These are phyloP conservation scores for Dreissena polymorpha DNA, from an alignment of 1,140 invertebrate genomes.

Conservation along the genomic window DNA sequence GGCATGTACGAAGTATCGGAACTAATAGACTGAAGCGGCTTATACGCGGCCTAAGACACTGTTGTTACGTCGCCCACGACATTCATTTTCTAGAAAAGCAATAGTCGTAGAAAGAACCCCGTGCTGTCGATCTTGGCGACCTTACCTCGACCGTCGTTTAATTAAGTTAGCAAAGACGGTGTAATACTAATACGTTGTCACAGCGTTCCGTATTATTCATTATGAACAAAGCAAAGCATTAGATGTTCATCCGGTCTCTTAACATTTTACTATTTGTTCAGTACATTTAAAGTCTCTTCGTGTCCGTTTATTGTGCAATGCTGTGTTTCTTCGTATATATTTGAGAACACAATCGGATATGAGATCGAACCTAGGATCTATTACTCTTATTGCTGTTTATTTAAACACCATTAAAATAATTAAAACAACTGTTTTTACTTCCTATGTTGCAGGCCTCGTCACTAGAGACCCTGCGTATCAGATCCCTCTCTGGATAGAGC, in stretches of 20 bases:
- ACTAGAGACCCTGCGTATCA: constrained; percentile 10
- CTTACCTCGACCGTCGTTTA: neutral
- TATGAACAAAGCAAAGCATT: neutral
- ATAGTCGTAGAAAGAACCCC: too few relatives aligned
- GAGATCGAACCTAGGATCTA: neutral
- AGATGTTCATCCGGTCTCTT: neutral
- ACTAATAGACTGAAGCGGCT: neutral
- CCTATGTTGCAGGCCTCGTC: constrained; percentile 22
- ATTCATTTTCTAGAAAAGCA: too few relatives aligned
- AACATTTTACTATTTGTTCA: too few relatives aligned
- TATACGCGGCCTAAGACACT: neutral
- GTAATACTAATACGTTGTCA: neutral
- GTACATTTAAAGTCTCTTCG: too few relatives aligned
- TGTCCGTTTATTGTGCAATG: too few relatives aligned
- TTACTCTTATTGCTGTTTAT: neutral
- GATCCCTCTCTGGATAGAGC: constrained; percentile 12
- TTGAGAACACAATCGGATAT: neutral
- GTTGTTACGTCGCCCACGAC: too few relatives aligned
- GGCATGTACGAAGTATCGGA: neutral
- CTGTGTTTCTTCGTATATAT: neutral
- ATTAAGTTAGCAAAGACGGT: neutral
- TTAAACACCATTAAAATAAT: neutral
- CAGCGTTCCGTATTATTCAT: neutral
- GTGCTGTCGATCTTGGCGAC: too few relatives aligned
- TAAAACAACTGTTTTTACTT: constrained; percentile 21